These are phyloP conservation scores for Salarias fasciatus DNA, from an alignment of 2,797 vertebrate species.

Conservation along the genomic window DNA sequence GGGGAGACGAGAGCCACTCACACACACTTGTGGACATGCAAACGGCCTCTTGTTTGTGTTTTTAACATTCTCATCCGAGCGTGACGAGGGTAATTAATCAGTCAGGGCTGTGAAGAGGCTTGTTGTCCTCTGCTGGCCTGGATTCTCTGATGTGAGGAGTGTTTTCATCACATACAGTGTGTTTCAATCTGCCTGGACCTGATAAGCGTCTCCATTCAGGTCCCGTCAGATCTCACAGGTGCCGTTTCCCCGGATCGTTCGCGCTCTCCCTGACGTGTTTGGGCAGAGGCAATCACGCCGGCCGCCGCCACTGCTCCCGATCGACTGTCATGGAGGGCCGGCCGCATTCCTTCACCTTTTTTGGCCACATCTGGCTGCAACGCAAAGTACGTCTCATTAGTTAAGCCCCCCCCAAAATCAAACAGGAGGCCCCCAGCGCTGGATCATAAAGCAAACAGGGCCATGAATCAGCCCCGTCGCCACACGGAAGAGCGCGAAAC, in stretches of 20 bases:
- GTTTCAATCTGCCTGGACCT: slow-evolving; percentile 34
- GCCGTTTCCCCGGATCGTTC: slow-evolving; percentile 62
- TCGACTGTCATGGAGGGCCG: slow-evolving; percentile 48
- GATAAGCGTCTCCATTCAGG: slow-evolving; percentile 55
- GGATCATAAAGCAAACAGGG: slow-evolving; percentile 32
- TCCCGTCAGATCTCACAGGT: slow-evolving; percentile 39
- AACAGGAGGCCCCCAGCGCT: not conserved
- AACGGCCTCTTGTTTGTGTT: slow-evolving; percentile 22
- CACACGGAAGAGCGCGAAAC: slow-evolving; percentile 5
- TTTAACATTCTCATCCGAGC: slow-evolving; percentile 35
- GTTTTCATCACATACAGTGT: slow-evolving; percentile 33
- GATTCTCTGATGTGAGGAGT: slow-evolving; percentile 46
- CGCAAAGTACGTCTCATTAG: slow-evolving; percentile 35
- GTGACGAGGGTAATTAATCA: slow-evolving; percentile 60
- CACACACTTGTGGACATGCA: slow-evolving; percentile 2
- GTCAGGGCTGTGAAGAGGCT: slow-evolving; percentile 56
- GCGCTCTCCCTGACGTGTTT: slow-evolving; percentile 23
- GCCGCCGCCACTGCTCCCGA: slow-evolving; percentile 44
- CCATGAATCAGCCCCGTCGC: slow-evolving; percentile 21
- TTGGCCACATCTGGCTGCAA: slow-evolving; percentile 43
- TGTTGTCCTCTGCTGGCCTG: slow-evolving; percentile 48
- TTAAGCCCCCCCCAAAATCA: slow-evolving; percentile 10
- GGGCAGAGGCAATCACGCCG: slow-evolving; percentile 45
- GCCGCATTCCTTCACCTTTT: slow-evolving; percentile 65
- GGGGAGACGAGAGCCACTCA: slow-evolving; percentile 13